Conservation (phyloP, 2,888 invertebrate genomes). For the Apoda limacodes region DNA sequence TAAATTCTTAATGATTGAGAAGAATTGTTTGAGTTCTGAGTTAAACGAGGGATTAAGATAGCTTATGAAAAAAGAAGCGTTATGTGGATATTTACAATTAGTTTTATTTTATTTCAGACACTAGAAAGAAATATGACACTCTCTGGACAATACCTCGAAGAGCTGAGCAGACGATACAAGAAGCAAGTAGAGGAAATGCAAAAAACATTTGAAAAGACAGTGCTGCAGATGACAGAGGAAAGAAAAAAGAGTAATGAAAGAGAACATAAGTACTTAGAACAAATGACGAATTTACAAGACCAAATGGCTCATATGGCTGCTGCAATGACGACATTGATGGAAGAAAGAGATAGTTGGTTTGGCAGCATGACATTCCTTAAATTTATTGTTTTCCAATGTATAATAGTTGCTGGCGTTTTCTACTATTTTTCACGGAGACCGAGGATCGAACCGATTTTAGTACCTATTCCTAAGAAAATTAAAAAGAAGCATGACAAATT, state of each 20-base stretch:
- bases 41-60: too few species aligned
- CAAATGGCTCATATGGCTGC: slow-evolving; percentile 73
- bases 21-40: too few species aligned
- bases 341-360: slow-evolving; percentile 75
- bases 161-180: slow-evolving; percentile 93
- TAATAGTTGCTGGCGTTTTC: slow-evolving; percentile 57
- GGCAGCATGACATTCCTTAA: slow-evolving; percentile 69
- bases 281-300: slow-evolving; percentile 75
- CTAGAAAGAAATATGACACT: slow-evolving; percentile 97
- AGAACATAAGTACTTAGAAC: slow-evolving; percentile 84
- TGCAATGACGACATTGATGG: slow-evolving; percentile 69
- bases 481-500: slow-evolving; percentile 49
- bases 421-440: slow-evolving; percentile 62
- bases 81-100: too few species aligned
- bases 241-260: slow-evolving; percentile 76
- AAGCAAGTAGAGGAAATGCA: slow-evolving; percentile 97
- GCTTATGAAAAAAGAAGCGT: too few species aligned
- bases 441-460: slow-evolving; percentile 37
- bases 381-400: slow-evolving; percentile 59
- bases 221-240: slow-evolving; percentile 79
- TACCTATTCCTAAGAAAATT: slow-evolving; percentile 38
- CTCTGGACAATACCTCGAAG: slow-evolving; percentile 96
- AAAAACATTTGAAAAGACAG: slow-evolving; percentile 82
- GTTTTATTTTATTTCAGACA: slow-evolving; percentile 67
- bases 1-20: too few species aligned